Evolutionary conservation across 2,113 vertebrate genomes (phyloP), one percentile per base, ranked within the genome.

Genomic region (Chamaea fasciata): DNA sequence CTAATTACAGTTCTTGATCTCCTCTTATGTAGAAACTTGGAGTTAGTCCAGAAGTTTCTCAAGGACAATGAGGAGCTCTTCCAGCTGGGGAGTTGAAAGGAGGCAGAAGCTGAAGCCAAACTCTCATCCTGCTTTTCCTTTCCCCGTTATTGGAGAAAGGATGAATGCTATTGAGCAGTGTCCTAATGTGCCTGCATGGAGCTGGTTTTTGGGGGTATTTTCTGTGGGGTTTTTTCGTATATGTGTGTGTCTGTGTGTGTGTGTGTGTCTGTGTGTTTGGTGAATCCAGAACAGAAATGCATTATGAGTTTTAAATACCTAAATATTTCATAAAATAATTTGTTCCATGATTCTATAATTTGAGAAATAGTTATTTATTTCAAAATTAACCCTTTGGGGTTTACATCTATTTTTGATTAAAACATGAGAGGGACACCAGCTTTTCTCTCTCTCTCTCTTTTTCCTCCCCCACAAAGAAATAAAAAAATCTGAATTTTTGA

Each of bases 191-290:
- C 24, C 24, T 44, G 9, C 5, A 44, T 56, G 7, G 16, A 42
- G 23, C 3, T 37, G 7, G 4, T 0, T 17, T 52, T 23, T 44
- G 9, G 3, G 30, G 11, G 4, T 11, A 6, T 46, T 16, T 28
- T 11, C 8, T 15, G 8, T 31, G 8, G 7, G 18, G 23, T 28
- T 17, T 44, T 35, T 24, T 24, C 8, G 14, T 24, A 13, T 27
- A 20, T 15, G 13, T 56, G 30, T 31, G 30, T n/a, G 52, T 35
- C 4, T 35, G 9, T 24, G 2, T 19, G 6, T 21, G 15, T 13
- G 5, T 17, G 3, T 19, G 9, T 26, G 6, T 47, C 56, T 30
- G 18, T 22, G 6, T 49, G 3, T 41, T 85, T 53, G 17, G 13
- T 37, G 28, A 85, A 39, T 30, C 21, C 10, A 44, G 27, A 69